A percentile compares a stretch with the other conserved stretches of the same genome.
phyloP scores from a whole-genome alignment of 2,113 vertebrate genomes.

The Clarias magur region DNA sequence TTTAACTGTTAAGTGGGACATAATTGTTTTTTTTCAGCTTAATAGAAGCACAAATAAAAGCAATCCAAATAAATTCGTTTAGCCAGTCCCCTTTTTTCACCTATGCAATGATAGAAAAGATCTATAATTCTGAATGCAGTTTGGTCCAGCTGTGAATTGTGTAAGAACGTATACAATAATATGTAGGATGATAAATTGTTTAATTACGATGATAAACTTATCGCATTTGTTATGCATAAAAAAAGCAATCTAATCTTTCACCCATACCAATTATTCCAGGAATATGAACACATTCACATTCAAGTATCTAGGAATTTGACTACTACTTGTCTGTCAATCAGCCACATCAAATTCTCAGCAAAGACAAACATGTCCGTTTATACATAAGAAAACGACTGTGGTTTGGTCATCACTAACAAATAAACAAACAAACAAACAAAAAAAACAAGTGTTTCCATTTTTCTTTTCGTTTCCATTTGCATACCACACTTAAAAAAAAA shows the following conservation, averaged over 20 bases:
- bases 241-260: background rate
- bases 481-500: background rate
- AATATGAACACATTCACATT: background rate
- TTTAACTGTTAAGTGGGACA: background rate
- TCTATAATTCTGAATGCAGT: background rate
- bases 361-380: background rate
- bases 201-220: background rate
- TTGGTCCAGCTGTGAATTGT: background rate
- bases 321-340: background rate
- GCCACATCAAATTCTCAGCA: background rate
- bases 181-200: background rate
- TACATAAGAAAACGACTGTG: background rate
- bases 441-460: background rate
- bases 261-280: background rate
- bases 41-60: background rate
- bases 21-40: background rate
- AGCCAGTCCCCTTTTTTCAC: background rate
- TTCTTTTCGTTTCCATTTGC: background rate
- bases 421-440: too few species aligned
- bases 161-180: background rate
- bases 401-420: background rate
- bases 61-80: background rate
- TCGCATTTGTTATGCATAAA: too few species aligned
- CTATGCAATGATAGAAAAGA: background rate
- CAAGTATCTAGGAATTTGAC: background rate